Base-by-base conservation (phyloP, 2,113 vertebrate genomes). In the Formicarius rufipectus region DNA sequence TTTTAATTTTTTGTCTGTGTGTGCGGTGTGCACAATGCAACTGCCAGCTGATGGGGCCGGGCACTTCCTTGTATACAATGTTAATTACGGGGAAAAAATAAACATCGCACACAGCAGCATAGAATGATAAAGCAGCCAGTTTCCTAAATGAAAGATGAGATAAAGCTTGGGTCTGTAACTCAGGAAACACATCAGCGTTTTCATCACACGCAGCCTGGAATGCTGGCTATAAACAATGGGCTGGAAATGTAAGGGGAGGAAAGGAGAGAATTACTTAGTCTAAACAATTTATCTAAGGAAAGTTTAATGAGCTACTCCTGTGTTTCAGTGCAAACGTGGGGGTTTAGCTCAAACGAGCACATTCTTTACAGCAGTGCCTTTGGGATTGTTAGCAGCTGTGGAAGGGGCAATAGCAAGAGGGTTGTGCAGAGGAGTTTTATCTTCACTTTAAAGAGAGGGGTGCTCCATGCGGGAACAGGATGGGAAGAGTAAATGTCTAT, bases 141-240 rank as follows among this genome's bases (percentile, higher is more conserved):
- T 97, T 95, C 96, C 95, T 96, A 90, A 84, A 64, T 49, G 92
- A 93, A 86, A 94, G 95, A 91, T 93, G 95, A 94, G 96, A 97
- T 97, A 96, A 97, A 94, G 90, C 90, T 60, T 62, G 90, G 66
- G 90, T 75, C 87, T 84, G 63, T 93, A 85, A 81, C 91, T 95
- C 95, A 96, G 96, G 95, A 97, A 97, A 88, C 92, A 95, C 90
- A 97, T 95, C 95, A 96, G 91, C 95, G 88, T 96, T 96, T 96
- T 96, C 88, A 93, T 92, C 92, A 94, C 90, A 88, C 7, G 12
- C 68, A 88, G 90, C 52, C 88, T 95, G 87, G 90, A 90, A 85
- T 84, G 87, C 62, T 71, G 67, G 93, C 82, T 86, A 22, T 93
- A 81, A 96, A 96, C 95, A 96, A 97, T 93, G 81, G 90, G 60